Evolutionary conservation across 1,140 invertebrate genomes (phyloP), one percentile per base, ranked within the genome.

Genomic region (Plectus sambesii): DNA sequence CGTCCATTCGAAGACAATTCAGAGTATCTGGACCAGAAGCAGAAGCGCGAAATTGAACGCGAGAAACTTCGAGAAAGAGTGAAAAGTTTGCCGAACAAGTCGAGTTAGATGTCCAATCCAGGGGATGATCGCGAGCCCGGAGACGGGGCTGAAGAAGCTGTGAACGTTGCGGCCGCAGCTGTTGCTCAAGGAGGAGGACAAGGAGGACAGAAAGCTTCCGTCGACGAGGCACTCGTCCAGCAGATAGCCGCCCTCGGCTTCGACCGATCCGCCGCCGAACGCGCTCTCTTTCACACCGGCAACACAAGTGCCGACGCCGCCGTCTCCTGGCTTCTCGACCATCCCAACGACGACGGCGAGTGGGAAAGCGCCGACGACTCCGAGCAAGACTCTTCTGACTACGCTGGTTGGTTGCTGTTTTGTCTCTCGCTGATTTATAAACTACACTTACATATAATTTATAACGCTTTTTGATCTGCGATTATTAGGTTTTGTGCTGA

Each of bases 291-390:
- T 26, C 76, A 73, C 60, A 75, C 73, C 56, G 77, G 76, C 12
- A 74, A 73, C 5, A 78, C 77, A 59, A 64, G 69, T 53, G 76
- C 73, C 49, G 69, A 73, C 27, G 75, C 77, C 24, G 76, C 76
- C 26, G 73, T 74, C 22, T 69, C 71, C 22, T 78, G 74, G 73
- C 66, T 77, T n/a, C 74, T 77, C 60, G 75, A 74, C 60, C 74
- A 75, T 59, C 66, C 68, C 41, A 72, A 72, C 35, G 65, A 68
- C 38, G 69, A 72, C 53, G 50, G 70, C 17, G 69, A 73, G 47
- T 60, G 56, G 15, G 66, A 69, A 15, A 37, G 60, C n/a, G 52
- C 42, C 23, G 52, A 53, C 42, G 23, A 42, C 20, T 35, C 17
- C 38, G 12, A 44, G 38, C n/a, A 25, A 23, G 3, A 29, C 8